These are phyloP conservation scores for Pomatorhinus ruficollis DNA, from an alignment of 2,113 vertebrate species.

Conservation along the genomic window DNA sequence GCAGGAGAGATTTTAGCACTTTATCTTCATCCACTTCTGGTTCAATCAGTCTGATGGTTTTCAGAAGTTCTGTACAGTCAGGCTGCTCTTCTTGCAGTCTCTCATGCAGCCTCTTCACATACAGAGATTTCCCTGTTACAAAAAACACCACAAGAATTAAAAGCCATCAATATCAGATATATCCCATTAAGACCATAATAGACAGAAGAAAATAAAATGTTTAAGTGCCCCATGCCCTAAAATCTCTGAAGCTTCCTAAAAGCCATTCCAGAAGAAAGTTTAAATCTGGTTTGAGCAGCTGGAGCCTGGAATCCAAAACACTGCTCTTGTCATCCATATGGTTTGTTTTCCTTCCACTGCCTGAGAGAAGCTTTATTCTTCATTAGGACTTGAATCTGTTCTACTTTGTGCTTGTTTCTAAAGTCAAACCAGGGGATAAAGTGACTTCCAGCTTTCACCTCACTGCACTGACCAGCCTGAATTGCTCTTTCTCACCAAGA, in stretches of 20 bases:
- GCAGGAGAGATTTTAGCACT: slow-evolving; percentile 78
- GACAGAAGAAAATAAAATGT: neutral
- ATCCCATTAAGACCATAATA: neutral
- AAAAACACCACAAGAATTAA: neutral
- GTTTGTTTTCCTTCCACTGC: neutral
- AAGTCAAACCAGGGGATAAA: neutral
- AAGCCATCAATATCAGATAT: neutral
- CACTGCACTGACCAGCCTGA: neutral
- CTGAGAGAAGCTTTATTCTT: neutral
- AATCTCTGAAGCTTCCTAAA: neutral
- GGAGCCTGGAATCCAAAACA: neutral
- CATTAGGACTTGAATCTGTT: neutral
- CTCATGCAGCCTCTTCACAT: slow-evolving; percentile 82
- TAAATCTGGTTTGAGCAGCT: neutral
- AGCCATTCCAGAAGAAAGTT: neutral
- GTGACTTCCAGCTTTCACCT: neutral
- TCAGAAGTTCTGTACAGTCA: slow-evolving; percentile 51
- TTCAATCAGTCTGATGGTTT: slow-evolving; percentile 85
- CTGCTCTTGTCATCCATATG: neutral
- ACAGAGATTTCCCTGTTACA: slow-evolving; percentile 90
- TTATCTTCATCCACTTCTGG: slow-evolving; percentile 83
- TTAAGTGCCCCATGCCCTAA: neutral
- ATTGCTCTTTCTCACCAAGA: neutral
- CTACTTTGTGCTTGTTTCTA: neutral
- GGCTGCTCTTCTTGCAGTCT: slow-evolving; percentile 62